Base-by-base conservation (phyloP, 2,797 vertebrate species). In the Ara ararauna region DNA sequence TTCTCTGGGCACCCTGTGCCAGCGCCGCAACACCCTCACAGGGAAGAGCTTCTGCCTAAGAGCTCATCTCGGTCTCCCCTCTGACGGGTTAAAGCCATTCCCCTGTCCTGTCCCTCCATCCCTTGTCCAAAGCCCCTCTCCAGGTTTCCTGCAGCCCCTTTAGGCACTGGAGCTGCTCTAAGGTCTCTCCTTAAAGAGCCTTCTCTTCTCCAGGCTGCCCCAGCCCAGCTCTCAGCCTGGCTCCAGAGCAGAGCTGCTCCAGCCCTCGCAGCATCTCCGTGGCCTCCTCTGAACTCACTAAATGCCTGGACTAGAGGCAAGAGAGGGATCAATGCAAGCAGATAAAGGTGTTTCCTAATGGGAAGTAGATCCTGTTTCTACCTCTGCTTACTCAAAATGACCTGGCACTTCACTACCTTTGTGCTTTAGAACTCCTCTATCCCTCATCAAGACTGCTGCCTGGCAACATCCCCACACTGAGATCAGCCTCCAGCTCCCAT, bases 391-490 rank as follows among this genome's bases (percentile, higher is more conserved):
- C 32, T 34, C 40, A 45, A 60, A 67, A 21, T 5, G 16, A 61
- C 65, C 81, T 38, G 68, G 56, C 30, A 16, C 45, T 45, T 21
- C 21, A 3, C 47, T 54, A 42, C 11, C 44, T 71, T 27, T 0
- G 1, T 34, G 72, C 75, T 89, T 36, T 9, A n/a, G 4, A 47
- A 22, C 27, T 65, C 44, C 67, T 58, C 44, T 13, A 5, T 34
- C 65, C 48, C 76, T 83, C 72, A 8, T 2, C 29, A 27, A 5
- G 21, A 34, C 13, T 58, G n/a, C 56, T 58, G 10, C 48, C 13
- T 2, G 21, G 6, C 70, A 9, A 47, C 30, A 11, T 19, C 36
- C 70, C 2, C 26, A 3, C 1, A 0, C 23, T 5, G 38, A 8
- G 45, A 30, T 5, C 68, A 7, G 29, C 54, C 26, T 45, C 64